Evolutionary conservation across 2,113 vertebrate species (phyloP), one percentile per base, ranked within the genome.

Genomic region (Microtus richardsoni): DNA sequence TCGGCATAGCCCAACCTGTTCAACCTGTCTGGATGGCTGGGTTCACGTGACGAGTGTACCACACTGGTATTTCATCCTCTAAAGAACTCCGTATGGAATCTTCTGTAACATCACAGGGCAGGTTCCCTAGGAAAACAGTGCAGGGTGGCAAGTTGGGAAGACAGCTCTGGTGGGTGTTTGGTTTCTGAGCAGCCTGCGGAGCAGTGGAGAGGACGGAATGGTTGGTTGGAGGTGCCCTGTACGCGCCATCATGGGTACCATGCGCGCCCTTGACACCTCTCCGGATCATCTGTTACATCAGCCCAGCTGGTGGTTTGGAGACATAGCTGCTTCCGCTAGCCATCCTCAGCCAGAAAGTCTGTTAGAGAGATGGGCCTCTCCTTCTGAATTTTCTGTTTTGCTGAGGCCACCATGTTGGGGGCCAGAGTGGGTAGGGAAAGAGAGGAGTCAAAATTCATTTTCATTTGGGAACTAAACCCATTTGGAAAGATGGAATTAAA

Each of bases 1-100:
- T 99, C 99, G 0, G 99, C 99, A 0, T 99, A 99, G n/a, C 99
- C 99, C 83, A 99, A 99, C 17, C 99, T 99, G 98, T 99, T 99
- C 98, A 99, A 99, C 92, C 99, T 98, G 97, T 99, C 99, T 1
- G 99, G 99, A 97, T 99, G 99, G 98, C 97, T 99, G 44, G 99
- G 99, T 96, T 99, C 99, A 96, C 99, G 98, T 0, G 99, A 99
- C 98, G 99, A 98, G 91, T 99, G 99, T 83, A 99, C 99, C 0
- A 99, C 99, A 92, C 99, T 99, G 98, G 99, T 99, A 97, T 99
- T 99, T 96, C 99, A 98, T 83, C 99, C 99, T 71, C 99, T 98
- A 97, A 99, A 99, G 98, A 99, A 99, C 28, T 99, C 99, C 98
- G 99, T 99, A 98, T 99, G 0, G 99, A 99, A 0, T 99, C 99